phyloP scores from a whole-genome alignment of 2,888 invertebrate species.

The Lochmaea crataegi region DNA sequence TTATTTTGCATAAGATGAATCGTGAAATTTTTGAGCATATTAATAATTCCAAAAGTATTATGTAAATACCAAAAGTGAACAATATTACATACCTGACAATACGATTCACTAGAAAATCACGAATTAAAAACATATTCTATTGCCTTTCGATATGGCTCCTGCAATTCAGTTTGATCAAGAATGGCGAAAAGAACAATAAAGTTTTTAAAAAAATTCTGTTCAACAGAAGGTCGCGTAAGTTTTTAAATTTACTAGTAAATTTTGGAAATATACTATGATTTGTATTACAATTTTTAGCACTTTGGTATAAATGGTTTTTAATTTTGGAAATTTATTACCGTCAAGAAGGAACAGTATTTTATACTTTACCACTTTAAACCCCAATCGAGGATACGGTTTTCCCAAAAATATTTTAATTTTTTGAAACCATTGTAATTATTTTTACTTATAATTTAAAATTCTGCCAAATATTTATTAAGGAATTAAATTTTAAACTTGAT shows the following conservation, averaged over 20 bases:
- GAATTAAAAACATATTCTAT: background rate
- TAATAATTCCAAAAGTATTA: background rate
- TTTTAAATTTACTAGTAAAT: background rate
- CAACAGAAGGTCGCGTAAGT: background rate
- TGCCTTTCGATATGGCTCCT: background rate
- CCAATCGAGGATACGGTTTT: too few relatives aligned
- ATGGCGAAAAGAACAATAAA: background rate
- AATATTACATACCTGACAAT: background rate
- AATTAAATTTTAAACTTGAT: too few relatives aligned
- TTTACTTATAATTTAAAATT: too few relatives aligned
- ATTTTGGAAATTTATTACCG: too few relatives aligned
- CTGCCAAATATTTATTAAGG: too few relatives aligned
- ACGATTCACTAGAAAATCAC: background rate
- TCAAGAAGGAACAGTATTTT: too few relatives aligned
- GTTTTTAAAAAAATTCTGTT: background rate
- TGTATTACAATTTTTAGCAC: too few relatives aligned
- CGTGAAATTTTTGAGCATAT: conserved; percentile 1
- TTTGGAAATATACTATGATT: background rate
- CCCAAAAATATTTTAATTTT: too few relatives aligned
- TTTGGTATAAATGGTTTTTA: too few relatives aligned
- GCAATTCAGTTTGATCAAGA: background rate
- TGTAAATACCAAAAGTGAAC: background rate
- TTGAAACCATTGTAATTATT: too few relatives aligned
- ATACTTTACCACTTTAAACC: too few relatives aligned
- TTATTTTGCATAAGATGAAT: background rate